Evolutionary conservation across 2,113 vertebrate genomes (phyloP).

Genomic region (Trematocara marginatum): DNA sequence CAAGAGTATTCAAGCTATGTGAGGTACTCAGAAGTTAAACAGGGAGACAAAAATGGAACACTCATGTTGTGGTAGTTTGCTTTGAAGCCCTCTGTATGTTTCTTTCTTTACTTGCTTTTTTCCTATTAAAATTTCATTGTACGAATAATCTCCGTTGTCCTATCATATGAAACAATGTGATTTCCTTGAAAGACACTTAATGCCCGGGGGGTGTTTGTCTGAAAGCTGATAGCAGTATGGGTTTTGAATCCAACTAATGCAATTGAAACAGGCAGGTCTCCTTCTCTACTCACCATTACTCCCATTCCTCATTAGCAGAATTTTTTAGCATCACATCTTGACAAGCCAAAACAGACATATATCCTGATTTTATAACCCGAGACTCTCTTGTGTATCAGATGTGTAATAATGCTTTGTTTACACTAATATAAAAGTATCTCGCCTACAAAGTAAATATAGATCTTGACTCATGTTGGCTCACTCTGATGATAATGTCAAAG

Average conservation of each 20-base stretch:
- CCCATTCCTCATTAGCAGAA: conserved; percentile 21
- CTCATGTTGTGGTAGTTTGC: conserved; percentile 5
- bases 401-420: conserved; percentile 21
- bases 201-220: conserved; percentile 1
- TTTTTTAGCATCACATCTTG: neutral
- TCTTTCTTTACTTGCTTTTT: neutral
- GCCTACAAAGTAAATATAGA: conserved; percentile 17
- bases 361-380: conserved; percentile 9
- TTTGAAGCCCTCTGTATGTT: conserved; percentile 25
- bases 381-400: neutral
- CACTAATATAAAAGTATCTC: neutral
- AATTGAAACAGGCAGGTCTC: conserved; percentile 12
- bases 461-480: conserved; percentile 17
- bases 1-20: conserved; percentile 24
- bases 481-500: conserved; percentile 39
- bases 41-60: conserved; percentile 13
- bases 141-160: conserved; percentile 29
- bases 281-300: conserved; percentile 8
- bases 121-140: conserved; percentile 52
- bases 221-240: neutral
- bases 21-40: conserved; percentile 24
- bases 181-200: conserved; percentile 24
- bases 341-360: neutral
- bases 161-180: conserved; percentile 17
- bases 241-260: conserved; percentile 4